Evolutionary conservation across 1,140 invertebrate genomes (phyloP), one percentile per base, ranked within the genome.

Genomic region (Agrilus planipennis): DNA sequence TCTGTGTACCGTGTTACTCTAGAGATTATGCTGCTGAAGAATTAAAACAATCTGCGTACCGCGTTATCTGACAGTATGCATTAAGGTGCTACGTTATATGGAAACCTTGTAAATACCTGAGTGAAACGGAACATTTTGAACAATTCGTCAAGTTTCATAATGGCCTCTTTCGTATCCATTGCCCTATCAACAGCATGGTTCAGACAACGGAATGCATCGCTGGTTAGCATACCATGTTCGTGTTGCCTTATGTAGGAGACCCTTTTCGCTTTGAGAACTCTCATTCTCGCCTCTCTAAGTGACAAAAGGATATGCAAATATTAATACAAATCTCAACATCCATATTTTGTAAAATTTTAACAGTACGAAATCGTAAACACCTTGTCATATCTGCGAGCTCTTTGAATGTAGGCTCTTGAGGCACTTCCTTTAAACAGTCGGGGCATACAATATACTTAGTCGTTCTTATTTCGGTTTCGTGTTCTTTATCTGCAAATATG

Each of bases 211-310:
- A 68, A 59, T 2, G 58, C 64, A 9, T 66, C 63, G 40, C 67
- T 68, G 36, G 62, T 64, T 30, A 68, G 56, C 49, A 67, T 65
- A 0, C 65, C 65, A 23, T 65, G 62, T 41, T 67, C 63, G 30
- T 63, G 66, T 38, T 68, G 65, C 10, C 64, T 42, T 56, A 60
- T 61, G 31, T 65, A 68, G 0, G 64, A 67, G 39, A 67, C 65
- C 47, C 67, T 67, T 47, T 64, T 56, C 0, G 65, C 62, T 58
- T 67, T 68, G 1, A 68, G 30, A 0, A 68, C 60, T 16, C 65
- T 53, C 39, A 66, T 62, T 29, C 64, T 61, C 6, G 64, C 64
- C 55, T 68, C 64, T 30, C 61, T 62, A 15, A 19, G 11, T 31
- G 17, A 16, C 14, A n/a, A n/a, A 32, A n/a, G n/a, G n/a, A n/a